Percentiles rank a stretch among this genome's conserved stretches.
Evolutionary conservation across 2,888 invertebrate genomes (phyloP).

Genomic region (Drosophila mimica): DNA sequence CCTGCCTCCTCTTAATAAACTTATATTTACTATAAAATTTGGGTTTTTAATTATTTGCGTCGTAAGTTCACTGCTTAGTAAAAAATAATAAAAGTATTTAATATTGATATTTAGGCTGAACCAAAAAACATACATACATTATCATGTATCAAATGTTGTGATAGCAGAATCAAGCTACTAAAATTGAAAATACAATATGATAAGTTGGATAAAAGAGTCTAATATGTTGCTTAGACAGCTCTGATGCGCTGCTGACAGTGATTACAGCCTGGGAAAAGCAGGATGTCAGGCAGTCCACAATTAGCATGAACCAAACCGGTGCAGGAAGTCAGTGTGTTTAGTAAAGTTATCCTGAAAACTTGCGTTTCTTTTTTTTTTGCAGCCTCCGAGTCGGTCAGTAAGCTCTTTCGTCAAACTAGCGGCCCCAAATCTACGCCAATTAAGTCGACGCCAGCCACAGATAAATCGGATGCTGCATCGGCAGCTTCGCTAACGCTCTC

Average conservation of each 20-base stretch:
- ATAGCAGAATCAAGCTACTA: neutral
- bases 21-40: constrained; percentile 57
- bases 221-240: neutral
- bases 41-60: constrained; percentile 71
- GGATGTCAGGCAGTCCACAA: constrained; percentile 32
- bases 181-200: neutral
- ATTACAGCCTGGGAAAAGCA: constrained; percentile 22
- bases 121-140: neutral
- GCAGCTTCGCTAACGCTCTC: constrained; percentile 80
- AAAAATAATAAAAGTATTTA: neutral
- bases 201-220: neutral
- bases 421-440: constrained; percentile 67
- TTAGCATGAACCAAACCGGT: constrained; percentile 43
- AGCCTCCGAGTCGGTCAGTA: constrained; percentile 84
- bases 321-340: constrained; percentile 67
- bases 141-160: neutral
- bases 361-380: constrained; percentile 50
- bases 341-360: constrained; percentile 62
- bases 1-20: constrained; percentile 5
- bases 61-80: constrained; percentile 16
- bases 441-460: constrained; percentile 53
- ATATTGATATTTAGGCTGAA: neutral
- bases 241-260: neutral
- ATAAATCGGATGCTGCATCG: constrained; percentile 73
- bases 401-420: constrained; percentile 84